Conservation (phyloP, 2,797 vertebrate genomes). For the Galagoides demidoff region DNA sequence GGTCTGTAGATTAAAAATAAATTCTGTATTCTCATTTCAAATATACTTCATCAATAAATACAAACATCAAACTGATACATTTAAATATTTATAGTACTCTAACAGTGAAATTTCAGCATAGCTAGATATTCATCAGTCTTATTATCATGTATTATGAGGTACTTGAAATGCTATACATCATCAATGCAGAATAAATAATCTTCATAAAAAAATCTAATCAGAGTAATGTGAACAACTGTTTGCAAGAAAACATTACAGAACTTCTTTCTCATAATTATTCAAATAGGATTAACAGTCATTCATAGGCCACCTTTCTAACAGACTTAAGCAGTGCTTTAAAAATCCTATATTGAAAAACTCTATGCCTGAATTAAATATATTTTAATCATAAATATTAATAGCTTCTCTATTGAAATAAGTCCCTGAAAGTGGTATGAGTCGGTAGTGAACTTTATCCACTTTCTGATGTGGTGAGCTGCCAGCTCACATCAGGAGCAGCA, state of each 20-base stretch:
- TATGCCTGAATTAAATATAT: not conserved
- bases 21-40: not conserved
- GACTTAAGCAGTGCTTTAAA: not conserved
- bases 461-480: not conserved
- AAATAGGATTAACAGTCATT: not conserved
- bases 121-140: not conserved
- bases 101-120: not conserved
- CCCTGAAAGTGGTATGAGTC: not conserved
- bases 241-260: not conserved
- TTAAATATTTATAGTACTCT: not conserved
- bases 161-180: not conserved
- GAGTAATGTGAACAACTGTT: conserved; percentile 28
- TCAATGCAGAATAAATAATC: not conserved
- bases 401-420: not conserved
- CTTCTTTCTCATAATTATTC: not conserved
- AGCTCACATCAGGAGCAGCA: not conserved
- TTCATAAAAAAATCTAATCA: not conserved
- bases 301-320: not conserved
- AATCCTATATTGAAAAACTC: not conserved
- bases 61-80: not conserved
- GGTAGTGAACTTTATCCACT: not conserved
- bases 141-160: not conserved
- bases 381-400: conserved; percentile 26
- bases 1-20: not conserved
- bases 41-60: not conserved